Conservation (phyloP, 2,113 vertebrate genomes). For the Lucifuga dentata region DNA sequence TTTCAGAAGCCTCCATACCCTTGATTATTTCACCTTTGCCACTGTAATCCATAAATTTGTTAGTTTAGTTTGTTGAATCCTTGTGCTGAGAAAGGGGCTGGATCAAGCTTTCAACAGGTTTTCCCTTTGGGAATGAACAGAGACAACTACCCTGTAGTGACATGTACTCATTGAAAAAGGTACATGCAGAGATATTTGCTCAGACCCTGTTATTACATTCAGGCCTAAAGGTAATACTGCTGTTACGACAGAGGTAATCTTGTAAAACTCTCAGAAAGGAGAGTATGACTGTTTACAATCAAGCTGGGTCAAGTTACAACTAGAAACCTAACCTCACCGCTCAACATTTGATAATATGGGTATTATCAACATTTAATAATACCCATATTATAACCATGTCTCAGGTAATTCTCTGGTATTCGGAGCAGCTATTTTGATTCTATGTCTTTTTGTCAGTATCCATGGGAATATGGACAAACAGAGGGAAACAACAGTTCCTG, state of each 20-base stretch:
- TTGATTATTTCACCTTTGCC: conserved; percentile 17
- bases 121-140: conserved; percentile 18
- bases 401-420: conserved; percentile 65
- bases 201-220: conserved; percentile 39
- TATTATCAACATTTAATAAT: conserved; percentile 28
- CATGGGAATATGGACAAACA: conserved; percentile 72
- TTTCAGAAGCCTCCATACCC: neutral
- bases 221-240: conserved; percentile 21
- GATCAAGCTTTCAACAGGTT: conserved; percentile 22
- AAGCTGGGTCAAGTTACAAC: conserved; percentile 7
- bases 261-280: conserved; percentile 3
- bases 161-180: conserved; percentile 39
- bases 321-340: conserved; percentile 12
- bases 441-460: conserved; percentile 66
- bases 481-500: conserved; percentile 75
- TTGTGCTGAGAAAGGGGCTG: conserved; percentile 1
- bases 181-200: conserved; percentile 25
- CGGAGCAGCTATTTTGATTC: conserved; percentile 46
- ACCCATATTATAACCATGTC: conserved; percentile 29
- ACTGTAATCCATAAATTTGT: conserved; percentile 3
- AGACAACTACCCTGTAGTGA: conserved; percentile 37
- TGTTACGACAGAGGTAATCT: conserved; percentile 16
- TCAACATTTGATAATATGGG: conserved; percentile 11
- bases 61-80: neutral
- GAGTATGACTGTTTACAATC: neutral